These are phyloP conservation scores for Eidolon dupreanum DNA, from an alignment of 2,797 vertebrate species.

Conservation along the genomic window DNA sequence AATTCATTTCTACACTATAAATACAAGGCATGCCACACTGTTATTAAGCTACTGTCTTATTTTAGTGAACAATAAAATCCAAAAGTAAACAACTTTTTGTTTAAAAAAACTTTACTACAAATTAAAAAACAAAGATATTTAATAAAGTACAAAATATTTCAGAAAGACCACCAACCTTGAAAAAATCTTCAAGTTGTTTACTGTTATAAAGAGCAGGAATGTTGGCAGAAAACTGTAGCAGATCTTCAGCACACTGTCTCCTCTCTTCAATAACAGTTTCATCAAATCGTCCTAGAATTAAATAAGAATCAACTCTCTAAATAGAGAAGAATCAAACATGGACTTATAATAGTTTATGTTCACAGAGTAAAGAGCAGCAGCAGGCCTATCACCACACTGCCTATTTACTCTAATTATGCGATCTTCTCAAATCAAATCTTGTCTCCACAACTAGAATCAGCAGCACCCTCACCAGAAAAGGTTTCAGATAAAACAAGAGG, in stretches of 20 bases:
- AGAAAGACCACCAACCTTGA: slow-evolving; percentile 90
- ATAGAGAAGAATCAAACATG: slow-evolving; percentile 35
- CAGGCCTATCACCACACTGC: slow-evolving; percentile 61
- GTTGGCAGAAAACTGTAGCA: slow-evolving; percentile 98
- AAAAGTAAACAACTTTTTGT: neutral
- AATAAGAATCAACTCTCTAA: slow-evolving; percentile 60
- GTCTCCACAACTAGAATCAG: slow-evolving; percentile 70
- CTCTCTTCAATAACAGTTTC: slow-evolving; percentile 96
- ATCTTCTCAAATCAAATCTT: slow-evolving; percentile 72
- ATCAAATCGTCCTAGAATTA: slow-evolving; percentile 94
- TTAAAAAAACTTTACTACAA: neutral
- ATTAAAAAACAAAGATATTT: slow-evolving; percentile 19
- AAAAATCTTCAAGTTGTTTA: slow-evolving; percentile 95
- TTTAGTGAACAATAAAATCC: neutral
- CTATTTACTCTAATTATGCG: slow-evolving; percentile 2
- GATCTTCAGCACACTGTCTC: slow-evolving; percentile 97
- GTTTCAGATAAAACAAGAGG: slow-evolving; percentile 78
- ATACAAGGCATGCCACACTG: neutral
- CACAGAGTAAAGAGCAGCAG: slow-evolving; percentile 49
- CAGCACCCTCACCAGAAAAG: slow-evolving; percentile 65
- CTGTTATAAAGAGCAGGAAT: slow-evolving; percentile 96
- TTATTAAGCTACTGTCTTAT: neutral
- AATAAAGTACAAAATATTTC: slow-evolving; percentile 21
- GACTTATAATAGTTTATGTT: neutral
- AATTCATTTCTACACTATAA: neutral